phyloP scores from a whole-genome alignment of 1,140 invertebrate genomes.

The Ceratoteleas bidentatus region DNA sequence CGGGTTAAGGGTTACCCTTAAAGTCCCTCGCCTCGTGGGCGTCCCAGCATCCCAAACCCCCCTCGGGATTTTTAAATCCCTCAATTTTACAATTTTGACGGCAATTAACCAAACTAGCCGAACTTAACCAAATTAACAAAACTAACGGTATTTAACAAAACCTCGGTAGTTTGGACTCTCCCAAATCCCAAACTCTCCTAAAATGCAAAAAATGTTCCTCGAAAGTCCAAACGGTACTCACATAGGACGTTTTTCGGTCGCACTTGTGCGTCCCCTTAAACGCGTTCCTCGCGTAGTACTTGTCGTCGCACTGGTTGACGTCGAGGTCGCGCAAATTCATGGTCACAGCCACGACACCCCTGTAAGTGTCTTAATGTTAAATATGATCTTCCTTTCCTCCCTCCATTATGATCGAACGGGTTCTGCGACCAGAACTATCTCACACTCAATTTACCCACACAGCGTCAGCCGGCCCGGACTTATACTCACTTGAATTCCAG shows the following conservation, averaged over 20 bases:
- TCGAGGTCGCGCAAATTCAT: constrained; percentile 95
- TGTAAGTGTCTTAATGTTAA: constrained; percentile 83
- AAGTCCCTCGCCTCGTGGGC: neutral
- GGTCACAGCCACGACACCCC: constrained; percentile 96
- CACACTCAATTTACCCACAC: constrained; percentile 75
- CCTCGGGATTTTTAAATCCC: too few relatives aligned
- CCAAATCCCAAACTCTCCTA: too few relatives aligned
- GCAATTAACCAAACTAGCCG: too few relatives aligned
- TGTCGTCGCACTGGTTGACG: constrained; percentile 96
- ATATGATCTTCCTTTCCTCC: constrained; percentile 76
- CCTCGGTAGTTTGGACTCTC: too few relatives aligned
- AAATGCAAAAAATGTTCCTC: too few relatives aligned
- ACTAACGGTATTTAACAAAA: too few relatives aligned
- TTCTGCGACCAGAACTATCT: constrained; percentile 74
- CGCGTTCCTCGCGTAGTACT: constrained; percentile 94
- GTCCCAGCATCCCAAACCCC: too few relatives aligned
- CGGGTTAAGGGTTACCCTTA: constrained; percentile 43
- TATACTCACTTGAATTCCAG: constrained; percentile 95
- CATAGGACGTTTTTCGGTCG: constrained; percentile 94
- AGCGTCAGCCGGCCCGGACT: constrained; percentile 5
- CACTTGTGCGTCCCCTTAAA: constrained; percentile 98
- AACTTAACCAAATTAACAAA: too few relatives aligned
- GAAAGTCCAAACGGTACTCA: too few relatives aligned
- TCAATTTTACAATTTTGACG: too few relatives aligned
- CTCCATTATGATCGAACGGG: constrained; percentile 73